A percentile compares a stretch with the other conserved stretches of the same genome.
These are phyloP conservation scores for Lochmaea capreae DNA, from an alignment of 2,888 invertebrate genomes.

Conservation along the genomic window DNA sequence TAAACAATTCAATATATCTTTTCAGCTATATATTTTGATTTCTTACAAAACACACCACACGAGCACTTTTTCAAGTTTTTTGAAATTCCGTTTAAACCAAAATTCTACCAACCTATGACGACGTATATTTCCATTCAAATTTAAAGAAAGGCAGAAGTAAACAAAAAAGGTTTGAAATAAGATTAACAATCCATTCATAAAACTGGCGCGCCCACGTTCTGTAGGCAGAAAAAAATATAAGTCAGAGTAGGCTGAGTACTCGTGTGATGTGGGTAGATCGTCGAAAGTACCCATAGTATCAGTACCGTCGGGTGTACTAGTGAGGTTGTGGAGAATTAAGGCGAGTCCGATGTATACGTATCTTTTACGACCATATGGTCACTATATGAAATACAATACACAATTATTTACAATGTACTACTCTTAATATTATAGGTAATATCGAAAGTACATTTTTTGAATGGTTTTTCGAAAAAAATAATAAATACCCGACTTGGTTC, in stretches of 20 bases:
- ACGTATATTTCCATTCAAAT: constrained; percentile 15
- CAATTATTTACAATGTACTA: neutral
- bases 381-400: constrained; percentile 16
- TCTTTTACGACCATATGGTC: constrained; percentile 38
- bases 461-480: neutral
- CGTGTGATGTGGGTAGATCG: constrained; percentile 35
- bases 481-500: too few relatives aligned
- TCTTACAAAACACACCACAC: too few relatives aligned
- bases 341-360: constrained; percentile 31
- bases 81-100: neutral
- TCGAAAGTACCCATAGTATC: constrained; percentile 30
- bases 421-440: neutral
- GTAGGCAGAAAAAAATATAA: constrained; percentile 38
- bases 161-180: constrained; percentile 30
- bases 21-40: too few relatives aligned
- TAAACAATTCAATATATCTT: too few relatives aligned
- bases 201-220: constrained; percentile 32
- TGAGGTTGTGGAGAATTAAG: constrained; percentile 37
- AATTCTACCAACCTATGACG: constrained; percentile 6
- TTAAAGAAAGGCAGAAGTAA: constrained; percentile 19
- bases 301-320: constrained; percentile 39
- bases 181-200: constrained; percentile 39
- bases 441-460: too few relatives aligned
- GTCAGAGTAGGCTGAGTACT: constrained; percentile 36
- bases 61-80: too few relatives aligned